Percentiles rank a stretch among this genome's conserved stretches.
These are phyloP conservation scores for Larimichthys crocea DNA, from an alignment of 2,113 vertebrate genomes.

Conservation along the genomic window DNA sequence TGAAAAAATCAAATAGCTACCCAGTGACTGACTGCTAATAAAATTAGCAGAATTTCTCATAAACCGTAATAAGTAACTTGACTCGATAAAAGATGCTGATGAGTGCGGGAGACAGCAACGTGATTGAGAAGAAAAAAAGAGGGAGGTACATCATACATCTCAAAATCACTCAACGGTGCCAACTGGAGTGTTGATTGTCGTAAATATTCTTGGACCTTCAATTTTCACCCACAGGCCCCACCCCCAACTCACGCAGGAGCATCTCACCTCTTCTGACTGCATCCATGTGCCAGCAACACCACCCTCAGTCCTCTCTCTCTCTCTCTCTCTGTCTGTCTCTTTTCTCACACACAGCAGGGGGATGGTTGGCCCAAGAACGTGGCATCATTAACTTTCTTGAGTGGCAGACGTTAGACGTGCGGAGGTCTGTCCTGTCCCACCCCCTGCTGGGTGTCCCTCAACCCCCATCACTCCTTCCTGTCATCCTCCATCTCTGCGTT, in stretches of 20 bases:
- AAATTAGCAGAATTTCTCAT: constrained; percentile 89
- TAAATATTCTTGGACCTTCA: constrained; percentile 83
- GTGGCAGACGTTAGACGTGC: constrained; percentile 88
- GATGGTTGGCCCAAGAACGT: constrained; percentile 74
- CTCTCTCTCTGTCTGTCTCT: constrained; percentile 22
- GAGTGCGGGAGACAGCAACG: constrained; percentile 28
- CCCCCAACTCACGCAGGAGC: constrained; percentile 35
- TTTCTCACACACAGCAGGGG: constrained; percentile 63
- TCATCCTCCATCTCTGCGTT: constrained; percentile 53
- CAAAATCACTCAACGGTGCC: constrained; percentile 87
- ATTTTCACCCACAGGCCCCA: constrained; percentile 17
- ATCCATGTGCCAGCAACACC: constrained; percentile 62
- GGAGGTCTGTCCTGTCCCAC: constrained; percentile 81
- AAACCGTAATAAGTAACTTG: constrained; percentile 91
- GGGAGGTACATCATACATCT: constrained; percentile 55
- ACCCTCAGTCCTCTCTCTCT: constrained; percentile 33
- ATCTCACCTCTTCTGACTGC: constrained; percentile 65
- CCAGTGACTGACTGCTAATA: constrained; percentile 80
- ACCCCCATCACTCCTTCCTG: constrained; percentile 73
- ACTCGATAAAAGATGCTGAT: constrained; percentile 86
- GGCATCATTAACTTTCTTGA: constrained; percentile 86
- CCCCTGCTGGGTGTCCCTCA: constrained; percentile 78
- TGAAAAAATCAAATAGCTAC: constrained; percentile 79
- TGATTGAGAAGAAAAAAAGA: constrained; percentile 38
- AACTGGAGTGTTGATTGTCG: constrained; percentile 89